Evolutionary conservation across 2,888 invertebrate species (phyloP).

Genomic region (Nesidiocoris tenuis): DNA sequence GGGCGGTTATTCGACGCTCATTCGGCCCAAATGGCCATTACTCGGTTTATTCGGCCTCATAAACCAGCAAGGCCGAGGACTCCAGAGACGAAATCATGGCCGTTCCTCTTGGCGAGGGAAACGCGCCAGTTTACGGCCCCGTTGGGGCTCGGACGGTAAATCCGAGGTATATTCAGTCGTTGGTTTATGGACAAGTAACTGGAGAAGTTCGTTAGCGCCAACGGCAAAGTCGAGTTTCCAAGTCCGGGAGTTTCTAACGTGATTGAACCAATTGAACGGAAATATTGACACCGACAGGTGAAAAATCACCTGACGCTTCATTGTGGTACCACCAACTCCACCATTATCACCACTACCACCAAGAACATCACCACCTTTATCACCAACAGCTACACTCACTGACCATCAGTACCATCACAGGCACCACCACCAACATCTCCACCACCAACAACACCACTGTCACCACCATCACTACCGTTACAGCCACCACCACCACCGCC

Average conservation of each 20-base stretch:
- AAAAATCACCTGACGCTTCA: too few species aligned
- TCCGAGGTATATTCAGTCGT: not conserved
- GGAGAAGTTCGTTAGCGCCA: not conserved
- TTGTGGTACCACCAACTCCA: too few species aligned
- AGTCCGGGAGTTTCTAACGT: too few species aligned
- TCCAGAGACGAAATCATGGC: not conserved
- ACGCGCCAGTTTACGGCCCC: not conserved
- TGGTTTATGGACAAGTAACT: not conserved
- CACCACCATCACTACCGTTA: not conserved
- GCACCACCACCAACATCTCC: not conserved
- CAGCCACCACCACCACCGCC: not conserved
- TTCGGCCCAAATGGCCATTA: not conserved
- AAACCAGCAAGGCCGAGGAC: not conserved
- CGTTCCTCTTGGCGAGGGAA: not conserved
- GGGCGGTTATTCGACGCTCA: not conserved
- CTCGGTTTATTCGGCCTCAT: not conserved
- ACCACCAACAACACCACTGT: too few species aligned
- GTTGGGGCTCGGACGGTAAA: not conserved
- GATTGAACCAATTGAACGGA: too few species aligned
- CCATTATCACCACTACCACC: too few species aligned
- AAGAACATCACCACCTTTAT: not conserved
- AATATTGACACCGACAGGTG: too few species aligned
- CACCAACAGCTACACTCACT: not conserved
- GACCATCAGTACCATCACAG: not conserved
- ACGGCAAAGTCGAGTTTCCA: too few species aligned